Conservation (phyloP, 1,140 invertebrate genomes). For the Calliopsis andreniformis region DNA sequence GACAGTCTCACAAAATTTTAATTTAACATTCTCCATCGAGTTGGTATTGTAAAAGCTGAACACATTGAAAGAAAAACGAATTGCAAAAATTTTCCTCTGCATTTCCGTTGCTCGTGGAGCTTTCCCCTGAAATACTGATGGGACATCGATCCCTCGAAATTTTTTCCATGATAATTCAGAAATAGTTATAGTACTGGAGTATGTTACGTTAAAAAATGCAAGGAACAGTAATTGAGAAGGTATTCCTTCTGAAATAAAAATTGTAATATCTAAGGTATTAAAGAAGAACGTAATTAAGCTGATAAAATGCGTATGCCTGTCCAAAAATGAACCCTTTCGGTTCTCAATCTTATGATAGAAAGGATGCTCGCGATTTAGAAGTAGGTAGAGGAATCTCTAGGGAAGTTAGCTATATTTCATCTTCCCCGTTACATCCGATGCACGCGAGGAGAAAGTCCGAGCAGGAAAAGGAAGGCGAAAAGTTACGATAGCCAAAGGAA, state of each 20-base stretch:
- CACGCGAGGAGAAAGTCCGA: slow-evolving; percentile 22
- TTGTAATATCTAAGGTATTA: not conserved
- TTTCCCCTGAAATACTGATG: not conserved
- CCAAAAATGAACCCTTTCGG: not conserved
- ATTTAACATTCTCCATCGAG: not conserved
- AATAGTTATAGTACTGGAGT: not conserved
- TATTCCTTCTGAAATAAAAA: not conserved
- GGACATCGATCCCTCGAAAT: not conserved
- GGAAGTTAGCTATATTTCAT: slow-evolving; percentile 50
- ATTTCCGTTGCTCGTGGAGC: not conserved
- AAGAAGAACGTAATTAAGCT: not conserved
- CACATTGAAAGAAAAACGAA: not conserved
- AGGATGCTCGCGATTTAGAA: slow-evolving; percentile 11
- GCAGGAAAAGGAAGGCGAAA: slow-evolving; percentile 31
- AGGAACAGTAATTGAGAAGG: not conserved
- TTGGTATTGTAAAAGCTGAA: not conserved
- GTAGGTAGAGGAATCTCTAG: slow-evolving; percentile 1
- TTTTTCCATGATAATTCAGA: slow-evolving; percentile 5
- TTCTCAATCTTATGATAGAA: not conserved
- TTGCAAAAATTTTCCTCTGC: not conserved
- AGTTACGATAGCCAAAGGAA: slow-evolving; percentile 55
- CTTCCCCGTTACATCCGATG: slow-evolving; percentile 10
- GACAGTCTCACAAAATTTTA: not conserved
- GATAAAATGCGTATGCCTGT: not conserved
- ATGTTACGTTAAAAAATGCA: not conserved